Conservation (phyloP, 1,140 invertebrate species). For the Eubasilissa regina region DNA sequence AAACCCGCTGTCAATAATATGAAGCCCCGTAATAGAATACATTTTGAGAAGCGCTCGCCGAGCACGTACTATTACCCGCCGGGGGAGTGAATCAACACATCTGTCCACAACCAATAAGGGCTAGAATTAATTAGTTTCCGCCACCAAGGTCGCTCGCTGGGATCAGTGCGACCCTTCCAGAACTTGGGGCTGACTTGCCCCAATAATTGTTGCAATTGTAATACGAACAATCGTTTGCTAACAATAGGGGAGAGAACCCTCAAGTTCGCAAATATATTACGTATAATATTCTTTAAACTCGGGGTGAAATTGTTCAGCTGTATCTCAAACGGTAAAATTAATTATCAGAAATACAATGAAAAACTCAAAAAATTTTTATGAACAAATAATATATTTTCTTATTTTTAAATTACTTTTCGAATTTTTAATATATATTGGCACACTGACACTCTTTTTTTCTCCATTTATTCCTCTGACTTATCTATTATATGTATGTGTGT, state of each 20-base stretch:
- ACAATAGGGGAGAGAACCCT: conserved; percentile 34
- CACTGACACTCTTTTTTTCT: too few relatives aligned
- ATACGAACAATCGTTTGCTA: conserved; percentile 45
- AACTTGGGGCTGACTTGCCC: not conserved
- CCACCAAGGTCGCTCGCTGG: conserved; percentile 30
- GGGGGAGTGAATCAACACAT: conserved; percentile 53
- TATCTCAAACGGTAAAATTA: too few relatives aligned
- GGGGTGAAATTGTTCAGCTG: conserved; percentile 29
- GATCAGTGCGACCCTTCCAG: not conserved
- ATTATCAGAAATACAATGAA: too few relatives aligned
- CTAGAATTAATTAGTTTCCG: conserved; percentile 52
- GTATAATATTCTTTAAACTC: conserved; percentile 29
- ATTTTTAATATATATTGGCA: too few relatives aligned
- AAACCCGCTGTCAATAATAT: too few relatives aligned
- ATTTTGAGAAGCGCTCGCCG: conserved; percentile 9
- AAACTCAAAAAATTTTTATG: too few relatives aligned
- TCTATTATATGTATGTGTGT: too few relatives aligned
- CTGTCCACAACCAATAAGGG: conserved; percentile 54
- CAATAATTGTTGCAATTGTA: conserved; percentile 41
- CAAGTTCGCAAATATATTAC: conserved; percentile 47
- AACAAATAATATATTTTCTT: too few relatives aligned
- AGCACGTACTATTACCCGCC: conserved; percentile 18
- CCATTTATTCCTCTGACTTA: too few relatives aligned
- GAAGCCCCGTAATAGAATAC: not conserved
- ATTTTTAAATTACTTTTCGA: too few relatives aligned